phyloP scores from a whole-genome alignment of 2,113 vertebrate genomes.

The Peucedramus taeniatus region DNA sequence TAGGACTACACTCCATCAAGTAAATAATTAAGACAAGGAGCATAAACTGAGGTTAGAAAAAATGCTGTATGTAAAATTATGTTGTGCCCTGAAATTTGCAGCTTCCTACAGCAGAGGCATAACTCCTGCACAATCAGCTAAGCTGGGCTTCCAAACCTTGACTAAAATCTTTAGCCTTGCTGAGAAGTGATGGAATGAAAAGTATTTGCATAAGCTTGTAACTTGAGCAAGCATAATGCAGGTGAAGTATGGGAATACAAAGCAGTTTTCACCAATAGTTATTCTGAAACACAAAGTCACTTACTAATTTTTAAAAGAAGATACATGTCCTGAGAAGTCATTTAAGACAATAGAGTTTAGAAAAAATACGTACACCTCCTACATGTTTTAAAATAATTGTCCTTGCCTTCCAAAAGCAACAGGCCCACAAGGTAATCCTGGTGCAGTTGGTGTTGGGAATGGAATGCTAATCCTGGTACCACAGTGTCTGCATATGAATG shows the following conservation, averaged over 20 bases:
- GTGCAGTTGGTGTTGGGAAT: neutral
- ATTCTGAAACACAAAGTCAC: neutral
- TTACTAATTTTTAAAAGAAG: neutral
- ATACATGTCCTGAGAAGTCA: neutral
- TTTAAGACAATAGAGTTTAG: neutral
- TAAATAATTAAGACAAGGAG: neutral
- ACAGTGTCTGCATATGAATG: conserved; percentile 22
- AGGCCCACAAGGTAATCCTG: neutral
- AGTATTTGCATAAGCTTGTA: conserved; percentile 33
- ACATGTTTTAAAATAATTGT: neutral
- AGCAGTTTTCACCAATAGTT: neutral
- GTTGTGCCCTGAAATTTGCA: neutral
- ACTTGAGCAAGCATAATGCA: neutral
- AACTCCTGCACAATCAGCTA: neutral
- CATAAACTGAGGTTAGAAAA: neutral
- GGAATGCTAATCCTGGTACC: conserved; percentile 1
- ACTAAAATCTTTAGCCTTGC: neutral
- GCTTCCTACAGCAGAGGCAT: neutral
- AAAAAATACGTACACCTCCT: neutral
- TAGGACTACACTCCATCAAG: neutral
- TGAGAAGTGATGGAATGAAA: neutral
- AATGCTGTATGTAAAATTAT: neutral
- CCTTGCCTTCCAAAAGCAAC: neutral
- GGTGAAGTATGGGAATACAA: conserved; percentile 4
- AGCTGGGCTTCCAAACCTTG: neutral